phyloP scores from a whole-genome alignment of 1,140 invertebrate species.

The Bilobella aurantiaca region DNA sequence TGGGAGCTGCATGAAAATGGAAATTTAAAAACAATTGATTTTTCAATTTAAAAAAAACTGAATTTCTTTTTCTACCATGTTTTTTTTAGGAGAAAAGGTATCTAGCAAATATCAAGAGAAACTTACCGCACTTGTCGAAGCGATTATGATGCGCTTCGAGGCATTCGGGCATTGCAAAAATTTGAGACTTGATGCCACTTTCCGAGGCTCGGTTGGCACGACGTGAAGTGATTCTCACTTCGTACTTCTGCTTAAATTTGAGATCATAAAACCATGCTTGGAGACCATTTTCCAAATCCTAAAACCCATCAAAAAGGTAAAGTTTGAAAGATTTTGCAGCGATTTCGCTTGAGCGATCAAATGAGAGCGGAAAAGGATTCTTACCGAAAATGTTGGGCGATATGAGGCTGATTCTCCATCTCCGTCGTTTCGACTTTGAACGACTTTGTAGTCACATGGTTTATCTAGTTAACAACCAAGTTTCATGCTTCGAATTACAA shows the following conservation, averaged over 20 bases:
- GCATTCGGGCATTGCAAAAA: slow-evolving; percentile 25
- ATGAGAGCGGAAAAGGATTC: too few relatives aligned
- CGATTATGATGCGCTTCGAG: slow-evolving; percentile 20
- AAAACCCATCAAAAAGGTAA: neutral
- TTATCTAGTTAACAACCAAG: neutral
- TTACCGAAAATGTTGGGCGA: neutral
- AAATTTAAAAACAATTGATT: neutral
- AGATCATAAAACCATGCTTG: slow-evolving; percentile 25
- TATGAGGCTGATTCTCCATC: neutral
- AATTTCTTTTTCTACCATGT: too few relatives aligned
- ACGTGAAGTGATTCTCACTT: slow-evolving; percentile 19
- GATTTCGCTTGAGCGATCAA: neutral
- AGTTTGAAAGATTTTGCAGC: neutral
- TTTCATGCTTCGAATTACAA: too few relatives aligned
- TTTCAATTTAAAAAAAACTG: too few relatives aligned
- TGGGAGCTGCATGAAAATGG: neutral
- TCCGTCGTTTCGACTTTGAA: neutral
- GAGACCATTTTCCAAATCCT: slow-evolving; percentile 5
- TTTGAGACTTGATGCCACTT: slow-evolving; percentile 15
- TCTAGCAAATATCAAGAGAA: too few relatives aligned
- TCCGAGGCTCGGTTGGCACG: slow-evolving; percentile 16
- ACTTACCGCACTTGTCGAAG: slow-evolving; percentile 32
- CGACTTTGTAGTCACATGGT: slow-evolving; percentile 1
- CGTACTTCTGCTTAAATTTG: slow-evolving; percentile 18
- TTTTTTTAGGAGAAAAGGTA: too few relatives aligned